Conservation (phyloP, 2,888 invertebrate species). For the Ephialtes manifestator region DNA sequence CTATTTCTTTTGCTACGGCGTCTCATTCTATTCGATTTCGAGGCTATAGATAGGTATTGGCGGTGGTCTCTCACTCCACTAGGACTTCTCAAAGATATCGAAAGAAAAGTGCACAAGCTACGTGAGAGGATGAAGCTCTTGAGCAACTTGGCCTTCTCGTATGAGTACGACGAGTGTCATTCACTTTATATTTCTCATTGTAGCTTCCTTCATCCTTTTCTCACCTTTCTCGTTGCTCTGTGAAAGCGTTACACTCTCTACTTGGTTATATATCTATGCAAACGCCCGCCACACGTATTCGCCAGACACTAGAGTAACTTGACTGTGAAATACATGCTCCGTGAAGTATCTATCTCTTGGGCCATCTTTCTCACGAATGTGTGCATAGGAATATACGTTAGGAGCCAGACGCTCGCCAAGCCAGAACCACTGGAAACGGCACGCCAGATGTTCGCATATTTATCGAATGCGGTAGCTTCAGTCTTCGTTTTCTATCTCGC, state of each 20-base stretch:
- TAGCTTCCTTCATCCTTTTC: constrained; percentile 20
- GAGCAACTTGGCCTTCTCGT: constrained; percentile 42
- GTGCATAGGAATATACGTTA: constrained; percentile 14
- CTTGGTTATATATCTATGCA: not conserved
- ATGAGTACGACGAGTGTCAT: constrained; percentile 23
- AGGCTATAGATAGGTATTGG: constrained; percentile 62
- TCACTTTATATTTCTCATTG: constrained; percentile 53
- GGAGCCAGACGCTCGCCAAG: constrained; percentile 14
- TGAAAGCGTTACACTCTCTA: not conserved
- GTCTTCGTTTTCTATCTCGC: constrained; percentile 39
- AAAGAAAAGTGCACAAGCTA: constrained; percentile 60
- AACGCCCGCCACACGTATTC: constrained; percentile 1
- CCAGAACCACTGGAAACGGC: constrained; percentile 32
- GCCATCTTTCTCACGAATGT: constrained; percentile 46
- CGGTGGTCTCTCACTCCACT: constrained; percentile 20
- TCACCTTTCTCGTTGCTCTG: constrained; percentile 2
- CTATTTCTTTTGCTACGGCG: constrained; percentile 49
- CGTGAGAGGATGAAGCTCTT: constrained; percentile 47
- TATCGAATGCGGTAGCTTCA: constrained; percentile 56
- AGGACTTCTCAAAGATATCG: constrained; percentile 63
- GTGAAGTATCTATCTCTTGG: constrained; percentile 53
- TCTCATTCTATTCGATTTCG: constrained; percentile 67
- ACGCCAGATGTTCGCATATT: constrained; percentile 62
- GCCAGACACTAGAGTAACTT: constrained; percentile 31
- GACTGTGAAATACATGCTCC: constrained; percentile 39